Evolutionary conservation across 2,113 vertebrate species (phyloP).

Genomic region (Nannobrachium achirus): DNA sequence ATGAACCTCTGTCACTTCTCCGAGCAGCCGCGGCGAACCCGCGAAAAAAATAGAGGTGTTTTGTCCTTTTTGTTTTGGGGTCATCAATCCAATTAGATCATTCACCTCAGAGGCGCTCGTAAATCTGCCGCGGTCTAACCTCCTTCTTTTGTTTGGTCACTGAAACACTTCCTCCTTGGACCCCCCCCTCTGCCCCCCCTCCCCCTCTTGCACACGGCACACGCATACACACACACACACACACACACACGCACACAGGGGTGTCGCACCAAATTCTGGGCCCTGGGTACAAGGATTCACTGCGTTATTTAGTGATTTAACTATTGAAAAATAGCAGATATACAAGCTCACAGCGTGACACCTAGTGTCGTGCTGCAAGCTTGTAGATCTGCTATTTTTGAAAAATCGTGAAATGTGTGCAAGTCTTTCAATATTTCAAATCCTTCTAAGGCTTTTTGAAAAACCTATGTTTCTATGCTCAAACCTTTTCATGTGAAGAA

Average conservation of each 20-base stretch:
- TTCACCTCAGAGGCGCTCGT: conserved; percentile 33
- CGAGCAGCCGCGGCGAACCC: conserved; percentile 24
- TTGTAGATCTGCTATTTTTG: no score
- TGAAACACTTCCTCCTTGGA: conserved; percentile 37
- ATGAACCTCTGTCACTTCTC: conserved; percentile 19
- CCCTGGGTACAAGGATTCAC: no score
- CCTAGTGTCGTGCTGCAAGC: no score
- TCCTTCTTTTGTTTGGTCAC: conserved; percentile 16
- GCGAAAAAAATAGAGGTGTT: conserved; percentile 21
- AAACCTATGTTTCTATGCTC: no score
- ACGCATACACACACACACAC: conserved; percentile 27
- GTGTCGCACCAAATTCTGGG: not conserved
- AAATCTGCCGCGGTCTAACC: conserved; percentile 51
- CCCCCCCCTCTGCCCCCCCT: conserved; percentile 1
- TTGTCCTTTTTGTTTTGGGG: conserved; percentile 58
- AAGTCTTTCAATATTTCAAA: no score
- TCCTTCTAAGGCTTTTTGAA: no score
- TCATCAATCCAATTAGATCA: conserved; percentile 69
- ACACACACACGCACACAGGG: conserved; percentile 25
- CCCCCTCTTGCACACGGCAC: not conserved
- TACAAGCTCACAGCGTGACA: no score
- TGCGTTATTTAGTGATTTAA: no score
- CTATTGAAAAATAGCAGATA: no score
- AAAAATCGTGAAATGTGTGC: no score
- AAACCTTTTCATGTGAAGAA: no score